A percentile compares a stretch with the other conserved stretches of the same genome.
Conservation (phyloP, 1,140 invertebrate genomes). For the Procambarus virginalis region DNA sequence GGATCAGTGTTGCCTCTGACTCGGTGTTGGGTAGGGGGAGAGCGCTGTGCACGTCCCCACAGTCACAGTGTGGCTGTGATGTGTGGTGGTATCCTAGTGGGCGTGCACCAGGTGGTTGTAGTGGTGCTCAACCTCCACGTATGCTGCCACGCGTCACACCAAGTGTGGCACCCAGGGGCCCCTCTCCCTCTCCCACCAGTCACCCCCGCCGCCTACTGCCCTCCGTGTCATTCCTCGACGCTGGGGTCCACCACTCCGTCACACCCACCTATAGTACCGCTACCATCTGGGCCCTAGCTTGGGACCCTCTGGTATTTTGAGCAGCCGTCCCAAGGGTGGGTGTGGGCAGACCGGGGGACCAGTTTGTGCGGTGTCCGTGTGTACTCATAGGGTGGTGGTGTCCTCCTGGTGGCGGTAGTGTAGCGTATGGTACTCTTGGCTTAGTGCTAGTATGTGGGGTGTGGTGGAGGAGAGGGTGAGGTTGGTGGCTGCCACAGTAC, state of each 20-base stretch:
- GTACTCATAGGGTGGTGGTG: too few species aligned
- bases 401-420: too few species aligned
- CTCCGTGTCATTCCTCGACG: background rate
- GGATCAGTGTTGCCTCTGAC: conserved; percentile 27
- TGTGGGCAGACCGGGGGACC: too few species aligned
- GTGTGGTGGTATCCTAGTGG: background rate
- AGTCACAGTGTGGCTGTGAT: background rate
- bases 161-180: background rate
- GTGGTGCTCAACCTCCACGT: background rate
- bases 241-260: background rate
- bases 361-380: too few species aligned
- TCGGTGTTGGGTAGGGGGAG: background rate
- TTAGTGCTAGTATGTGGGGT: too few species aligned
- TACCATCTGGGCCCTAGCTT: too few species aligned
- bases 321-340: too few species aligned
- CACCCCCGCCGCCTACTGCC: background rate
- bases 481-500: too few species aligned
- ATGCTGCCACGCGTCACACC: background rate
- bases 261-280: background rate
- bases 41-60: background rate
- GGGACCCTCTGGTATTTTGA: too few species aligned
- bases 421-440: too few species aligned
- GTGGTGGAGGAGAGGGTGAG: too few species aligned
- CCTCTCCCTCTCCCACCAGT: background rate
- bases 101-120: background rate